Evolutionary conservation across 2,888 invertebrate species (phyloP).

Genomic region (Zaprionus obscuricornis): DNA sequence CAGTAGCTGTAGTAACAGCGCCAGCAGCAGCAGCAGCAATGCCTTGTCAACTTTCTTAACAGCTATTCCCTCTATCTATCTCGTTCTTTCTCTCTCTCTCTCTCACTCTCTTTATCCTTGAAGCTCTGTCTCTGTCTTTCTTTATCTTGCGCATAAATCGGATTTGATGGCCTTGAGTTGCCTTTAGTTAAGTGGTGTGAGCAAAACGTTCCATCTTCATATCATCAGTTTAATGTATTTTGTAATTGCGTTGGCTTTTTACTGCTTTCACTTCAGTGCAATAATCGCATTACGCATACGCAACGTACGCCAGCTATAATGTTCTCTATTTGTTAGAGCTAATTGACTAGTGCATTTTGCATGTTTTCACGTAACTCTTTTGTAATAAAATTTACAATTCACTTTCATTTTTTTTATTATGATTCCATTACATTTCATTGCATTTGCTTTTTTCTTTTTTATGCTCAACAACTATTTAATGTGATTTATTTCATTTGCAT

Average conservation of each 20-base stretch:
- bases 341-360: constrained; percentile 45
- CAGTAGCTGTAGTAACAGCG: constrained; percentile 19
- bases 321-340: constrained; percentile 30
- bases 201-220: constrained; percentile 18
- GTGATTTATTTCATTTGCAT: neutral
- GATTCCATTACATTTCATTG: constrained; percentile 3
- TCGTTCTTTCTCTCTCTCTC: no score
- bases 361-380: constrained; percentile 30
- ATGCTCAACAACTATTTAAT: constrained; percentile 12
- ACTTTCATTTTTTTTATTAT: no score
- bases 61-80: no score
- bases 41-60: constrained; percentile 28
- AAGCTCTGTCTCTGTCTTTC: neutral
- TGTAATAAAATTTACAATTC: no score
- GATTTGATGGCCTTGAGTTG: constrained; percentile 42
- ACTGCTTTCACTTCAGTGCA: constrained; percentile 52
- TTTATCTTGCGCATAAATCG: constrained; percentile 36
- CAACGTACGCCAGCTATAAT: constrained; percentile 26
- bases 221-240: constrained; percentile 44
- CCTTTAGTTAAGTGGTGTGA: constrained; percentile 13
- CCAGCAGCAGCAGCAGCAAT: constrained; percentile 23
- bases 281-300: constrained; percentile 63
- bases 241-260: constrained; percentile 64
- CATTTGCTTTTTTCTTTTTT: constrained; percentile 6
- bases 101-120: no score